Evolutionary conservation across 2,113 vertebrate species (phyloP).

Genomic region (Notarius lentiginosus): DNA sequence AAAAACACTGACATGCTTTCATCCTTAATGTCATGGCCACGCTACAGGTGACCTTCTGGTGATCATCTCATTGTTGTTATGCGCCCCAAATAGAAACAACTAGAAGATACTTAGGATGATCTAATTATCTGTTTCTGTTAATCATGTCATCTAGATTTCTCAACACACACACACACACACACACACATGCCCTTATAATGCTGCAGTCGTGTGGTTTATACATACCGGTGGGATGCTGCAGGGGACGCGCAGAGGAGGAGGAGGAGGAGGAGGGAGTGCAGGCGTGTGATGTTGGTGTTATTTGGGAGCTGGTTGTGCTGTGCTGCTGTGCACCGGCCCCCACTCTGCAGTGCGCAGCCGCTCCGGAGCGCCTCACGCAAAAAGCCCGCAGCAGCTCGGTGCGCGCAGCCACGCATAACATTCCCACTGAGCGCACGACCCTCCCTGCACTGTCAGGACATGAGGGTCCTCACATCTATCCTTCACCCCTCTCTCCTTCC

Average conservation of each 20-base stretch:
- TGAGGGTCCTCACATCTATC: constrained; percentile 28
- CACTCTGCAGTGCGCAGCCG: constrained; percentile 19
- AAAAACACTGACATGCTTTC: not conserved
- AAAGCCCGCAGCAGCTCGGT: not conserved
- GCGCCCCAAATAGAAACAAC: not conserved
- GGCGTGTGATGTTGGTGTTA: not conserved
- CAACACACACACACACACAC: not conserved
- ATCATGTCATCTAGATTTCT: not conserved
- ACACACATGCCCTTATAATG: not conserved
- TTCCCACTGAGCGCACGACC: not conserved
- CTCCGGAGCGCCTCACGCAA: constrained; percentile 4
- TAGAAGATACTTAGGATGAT: not conserved
- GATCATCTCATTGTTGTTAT: not conserved
- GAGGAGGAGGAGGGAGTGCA: not conserved
- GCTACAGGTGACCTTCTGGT: not conserved
- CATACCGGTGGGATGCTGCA: constrained; percentile 46
- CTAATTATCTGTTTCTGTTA: not conserved
- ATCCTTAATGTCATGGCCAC: not conserved
- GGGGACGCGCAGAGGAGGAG: constrained; percentile 3
- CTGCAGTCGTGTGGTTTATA: not conserved
- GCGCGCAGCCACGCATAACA: constrained; percentile 8
- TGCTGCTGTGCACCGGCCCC: not conserved
- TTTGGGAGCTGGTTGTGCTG: not conserved
- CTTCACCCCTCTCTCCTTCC: not conserved
- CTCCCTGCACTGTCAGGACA: not conserved